Evolutionary conservation across 2,113 vertebrate genomes (phyloP).

Genomic region (Hirundichthys speculiger): DNA sequence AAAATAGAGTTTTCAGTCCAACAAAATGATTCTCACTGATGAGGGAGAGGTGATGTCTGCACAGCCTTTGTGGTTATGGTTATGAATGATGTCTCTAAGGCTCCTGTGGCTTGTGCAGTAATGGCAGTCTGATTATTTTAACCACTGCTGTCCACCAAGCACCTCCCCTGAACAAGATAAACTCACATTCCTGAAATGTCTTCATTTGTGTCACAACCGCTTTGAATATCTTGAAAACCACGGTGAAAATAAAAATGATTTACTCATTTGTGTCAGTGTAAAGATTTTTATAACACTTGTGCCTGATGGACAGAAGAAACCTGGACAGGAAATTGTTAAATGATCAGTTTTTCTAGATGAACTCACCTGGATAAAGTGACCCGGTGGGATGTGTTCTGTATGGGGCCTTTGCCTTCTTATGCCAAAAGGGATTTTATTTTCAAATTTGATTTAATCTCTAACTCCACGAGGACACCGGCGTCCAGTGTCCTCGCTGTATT

Average conservation of each 20-base stretch:
- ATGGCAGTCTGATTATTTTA: conserved; percentile 56
- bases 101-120: conserved; percentile 56
- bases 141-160: conserved; percentile 39
- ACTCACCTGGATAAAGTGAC: too few species aligned
- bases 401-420: too few species aligned
- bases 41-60: conserved; percentile 42
- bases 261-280: too few species aligned
- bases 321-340: too few species aligned
- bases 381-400: too few species aligned
- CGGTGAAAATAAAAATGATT: not conserved
- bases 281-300: too few species aligned
- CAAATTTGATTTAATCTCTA: too few species aligned
- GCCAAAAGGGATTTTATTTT: too few species aligned
- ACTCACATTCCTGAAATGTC: conserved; percentile 53
- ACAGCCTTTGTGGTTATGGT: conserved; percentile 41
- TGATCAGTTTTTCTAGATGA: too few species aligned
- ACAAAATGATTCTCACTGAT: conserved; percentile 47
- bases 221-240: conserved; percentile 16
- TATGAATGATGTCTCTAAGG: conserved; percentile 54
- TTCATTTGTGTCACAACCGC: conserved; percentile 28
- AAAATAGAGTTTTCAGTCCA: conserved; percentile 60
- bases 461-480: too few species aligned
- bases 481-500: too few species aligned
- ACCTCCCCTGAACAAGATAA: conserved; percentile 37
- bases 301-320: too few species aligned